phyloP scores from a whole-genome alignment of 1,140 invertebrate species.

The Steinernema khuongi region DNA sequence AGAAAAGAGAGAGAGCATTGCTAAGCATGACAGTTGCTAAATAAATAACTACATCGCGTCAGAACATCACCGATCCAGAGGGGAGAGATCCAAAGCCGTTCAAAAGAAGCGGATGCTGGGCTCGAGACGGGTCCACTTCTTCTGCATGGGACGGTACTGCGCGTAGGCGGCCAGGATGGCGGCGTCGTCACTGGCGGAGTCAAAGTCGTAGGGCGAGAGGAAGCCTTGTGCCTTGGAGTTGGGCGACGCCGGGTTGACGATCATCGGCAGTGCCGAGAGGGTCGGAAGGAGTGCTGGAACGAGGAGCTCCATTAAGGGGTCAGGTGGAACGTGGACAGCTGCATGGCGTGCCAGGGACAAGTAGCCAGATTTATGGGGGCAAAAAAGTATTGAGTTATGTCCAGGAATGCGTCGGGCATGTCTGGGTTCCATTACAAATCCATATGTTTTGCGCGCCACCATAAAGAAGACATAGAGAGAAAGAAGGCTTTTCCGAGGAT shows the following conservation, averaged over 20 bases:
- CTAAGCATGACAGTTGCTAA: too few relatives aligned
- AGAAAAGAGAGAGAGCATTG: too few relatives aligned
- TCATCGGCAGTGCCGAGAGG: neutral
- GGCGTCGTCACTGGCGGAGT: neutral
- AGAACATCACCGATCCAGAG: too few relatives aligned
- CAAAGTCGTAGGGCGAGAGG: neutral
- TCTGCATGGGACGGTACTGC: slow-evolving; percentile 7
- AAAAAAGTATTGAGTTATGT: too few relatives aligned
- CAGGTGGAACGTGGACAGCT: neutral
- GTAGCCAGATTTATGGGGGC: too few relatives aligned
- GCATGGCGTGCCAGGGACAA: neutral
- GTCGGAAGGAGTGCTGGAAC: neutral
- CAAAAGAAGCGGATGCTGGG: slow-evolving; percentile 5
- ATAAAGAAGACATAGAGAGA: too few relatives aligned
- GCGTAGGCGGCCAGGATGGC: neutral
- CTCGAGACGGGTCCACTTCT: slow-evolving; percentile 4
- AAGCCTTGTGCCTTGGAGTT: neutral
- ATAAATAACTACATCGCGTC: neutral
- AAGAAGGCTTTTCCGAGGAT: too few relatives aligned
- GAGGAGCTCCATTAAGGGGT: too few relatives aligned
- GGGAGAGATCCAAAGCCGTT: neutral
- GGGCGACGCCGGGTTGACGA: too few relatives aligned
- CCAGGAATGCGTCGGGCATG: too few relatives aligned
- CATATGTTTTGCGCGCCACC: too few relatives aligned
- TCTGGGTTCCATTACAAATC: too few relatives aligned